Conservation (phyloP, 2,113 vertebrate species). For the Microcebus griseorufus region DNA sequence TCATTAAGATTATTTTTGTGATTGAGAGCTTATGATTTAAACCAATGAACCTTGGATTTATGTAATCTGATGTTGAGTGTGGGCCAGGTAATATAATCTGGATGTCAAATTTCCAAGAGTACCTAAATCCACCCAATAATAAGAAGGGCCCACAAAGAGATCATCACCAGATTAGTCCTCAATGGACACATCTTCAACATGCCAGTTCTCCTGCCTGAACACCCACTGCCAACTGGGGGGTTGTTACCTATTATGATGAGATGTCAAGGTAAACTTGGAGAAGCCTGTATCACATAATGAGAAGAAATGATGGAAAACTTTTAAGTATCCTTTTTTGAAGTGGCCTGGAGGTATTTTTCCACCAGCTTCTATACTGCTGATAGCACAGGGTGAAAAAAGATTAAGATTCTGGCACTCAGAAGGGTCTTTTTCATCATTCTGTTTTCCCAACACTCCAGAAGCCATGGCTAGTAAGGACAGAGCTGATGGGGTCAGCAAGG, state of each 20-base stretch:
- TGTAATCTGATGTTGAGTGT: not conserved
- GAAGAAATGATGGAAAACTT: not conserved
- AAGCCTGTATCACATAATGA: not conserved
- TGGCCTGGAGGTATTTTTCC: not conserved
- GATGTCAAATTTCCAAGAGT: not conserved
- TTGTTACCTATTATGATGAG: not conserved
- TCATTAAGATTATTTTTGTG: not conserved
- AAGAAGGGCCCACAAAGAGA: not conserved
- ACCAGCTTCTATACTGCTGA: not conserved
- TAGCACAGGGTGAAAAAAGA: not conserved
- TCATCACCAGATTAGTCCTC: not conserved
- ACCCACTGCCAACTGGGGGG: not conserved
- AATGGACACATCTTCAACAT: not conserved
- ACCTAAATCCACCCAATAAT: not conserved
- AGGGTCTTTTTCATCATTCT: not conserved
- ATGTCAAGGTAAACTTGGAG: not conserved
- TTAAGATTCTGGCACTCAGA: no score
- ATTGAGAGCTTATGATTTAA: not conserved
- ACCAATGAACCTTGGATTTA: not conserved
- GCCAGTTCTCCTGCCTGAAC: not conserved
- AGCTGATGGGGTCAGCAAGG: not conserved
- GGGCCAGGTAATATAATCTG: not conserved
- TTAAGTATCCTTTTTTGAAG: not conserved
- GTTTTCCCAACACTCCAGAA: not conserved
- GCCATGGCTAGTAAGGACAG: not conserved